Evolutionary conservation across 64 coral and sea anemone genomes (phyloP), one percentile per base, ranked within the genome.

Genomic region (Pachyseris speciosa): DNA sequence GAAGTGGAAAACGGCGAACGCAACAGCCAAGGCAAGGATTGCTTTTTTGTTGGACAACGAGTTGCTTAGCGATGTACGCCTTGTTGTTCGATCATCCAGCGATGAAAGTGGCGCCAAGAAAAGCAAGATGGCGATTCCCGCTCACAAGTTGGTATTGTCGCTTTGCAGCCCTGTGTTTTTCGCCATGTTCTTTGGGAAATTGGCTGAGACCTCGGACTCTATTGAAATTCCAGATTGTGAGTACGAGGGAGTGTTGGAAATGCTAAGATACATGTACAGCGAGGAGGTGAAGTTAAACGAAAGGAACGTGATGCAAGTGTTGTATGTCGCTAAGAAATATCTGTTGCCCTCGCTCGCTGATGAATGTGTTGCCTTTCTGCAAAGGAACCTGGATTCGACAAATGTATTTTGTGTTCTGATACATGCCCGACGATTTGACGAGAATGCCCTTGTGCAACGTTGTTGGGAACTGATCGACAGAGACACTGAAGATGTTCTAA

Each of bases 321-420:
- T 83, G 48, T 64, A 83, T 25, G 11, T 83, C 4, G 79, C 79
- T 5, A 83, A 83, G 19, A 61, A 61, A 37, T 83, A 83, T 15
- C 27, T 60, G 25, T 13, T 83, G 26, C 79, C 79, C 7, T 83
- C 45, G 7, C 29, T 83, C 11, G 79, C 30, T 3, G 19, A 38
- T 22, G 58, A 61, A 64, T 83, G 79, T 33, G 19, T 5, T 36
- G 51, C 55, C 15, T 83, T 32, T 38, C 53, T 83, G 15, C 19
- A 83, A 25, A 9, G 58, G 37, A 2, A 61, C 19, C 51, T 83
- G 9, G 26, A 64, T n/a, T 49, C 79, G 5, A 11, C 53, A 64
- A 49, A 60, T 8, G 79, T 83, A 19, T 83, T 83, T 60, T 58
- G 15, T 42, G 51, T 83, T 32, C 24, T 83, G 5, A 31, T 49